These are phyloP conservation scores for Datnioides undecimradiatus DNA, from an alignment of 2,113 vertebrate species.

Conservation along the genomic window DNA sequence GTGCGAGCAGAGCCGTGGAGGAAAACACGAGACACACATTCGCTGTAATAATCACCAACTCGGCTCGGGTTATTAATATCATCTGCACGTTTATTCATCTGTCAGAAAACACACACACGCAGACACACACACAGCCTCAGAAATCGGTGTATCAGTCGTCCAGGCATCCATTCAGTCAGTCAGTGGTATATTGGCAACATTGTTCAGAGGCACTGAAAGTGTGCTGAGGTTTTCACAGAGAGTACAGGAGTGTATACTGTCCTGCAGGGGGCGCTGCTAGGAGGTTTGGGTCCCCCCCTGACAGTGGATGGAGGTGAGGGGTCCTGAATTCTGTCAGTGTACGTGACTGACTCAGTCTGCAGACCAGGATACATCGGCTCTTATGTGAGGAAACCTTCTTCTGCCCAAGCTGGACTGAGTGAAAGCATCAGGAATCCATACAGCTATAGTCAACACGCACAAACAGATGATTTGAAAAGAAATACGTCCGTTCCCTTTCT, in stretches of 20 bases:
- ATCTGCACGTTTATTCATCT: conserved; percentile 74
- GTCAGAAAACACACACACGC: conserved; percentile 59
- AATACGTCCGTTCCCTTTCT: not conserved
- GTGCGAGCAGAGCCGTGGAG: conserved; percentile 7
- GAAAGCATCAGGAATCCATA: not conserved
- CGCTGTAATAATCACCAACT: conserved; percentile 50
- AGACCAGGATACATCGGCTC: conserved; percentile 43
- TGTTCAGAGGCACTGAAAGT: conserved; percentile 75
- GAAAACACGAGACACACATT: conserved; percentile 30
- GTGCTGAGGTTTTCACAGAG: conserved; percentile 67
- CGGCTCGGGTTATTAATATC: conserved; percentile 49
- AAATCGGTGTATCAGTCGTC: conserved; percentile 25
- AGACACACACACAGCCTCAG: conserved; percentile 43
- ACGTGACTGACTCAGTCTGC: conserved; percentile 17
- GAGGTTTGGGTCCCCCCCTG: conserved; percentile 36
- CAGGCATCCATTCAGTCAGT: conserved; percentile 58
- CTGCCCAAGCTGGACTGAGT: not conserved
- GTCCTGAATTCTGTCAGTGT: conserved; percentile 41
- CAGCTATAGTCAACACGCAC: not conserved
- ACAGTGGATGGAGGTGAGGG: conserved; percentile 11
- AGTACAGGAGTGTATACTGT: conserved; percentile 25
- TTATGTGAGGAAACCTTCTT: not conserved
- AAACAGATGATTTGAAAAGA: not conserved
- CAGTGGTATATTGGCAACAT: conserved; percentile 67
- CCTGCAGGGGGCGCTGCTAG: conserved; percentile 36